Evolutionary conservation across 2,888 invertebrate species (phyloP), one percentile per base, ranked within the genome.

Genomic region (Limnephilus marmoratus): DNA sequence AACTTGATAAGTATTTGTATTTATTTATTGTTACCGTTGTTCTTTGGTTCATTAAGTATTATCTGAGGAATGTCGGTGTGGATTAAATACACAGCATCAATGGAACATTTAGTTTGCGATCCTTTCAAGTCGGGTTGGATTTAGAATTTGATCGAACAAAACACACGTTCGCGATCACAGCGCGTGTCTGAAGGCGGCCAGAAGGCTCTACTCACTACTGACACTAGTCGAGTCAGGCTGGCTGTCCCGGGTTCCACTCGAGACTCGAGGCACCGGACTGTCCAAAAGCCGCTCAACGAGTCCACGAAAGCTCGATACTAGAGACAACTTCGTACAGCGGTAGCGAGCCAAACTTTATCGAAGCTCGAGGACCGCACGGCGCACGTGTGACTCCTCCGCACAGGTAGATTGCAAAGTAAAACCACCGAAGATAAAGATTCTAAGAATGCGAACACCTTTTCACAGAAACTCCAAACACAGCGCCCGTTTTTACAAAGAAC

Each of bases 241-340:
- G 53, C 53, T 53, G 18, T 68, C 24, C 68, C 68, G 68, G 91
- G 49, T 82, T 81, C 34, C 53, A 12, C 83, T 83, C 53, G 45
- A 90, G 83, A 83, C 90, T 45, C 90, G 18, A 49, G 81, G 89
- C 82, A 91, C 91, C 89, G 91, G 89, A 89, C 88, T 81, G 88
- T 80, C 88, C 88, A 89, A 81, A 89, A 90, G 92, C 86, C 85
- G 85, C 81, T 45, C 90, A 53, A 80, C 90, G 49, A 85, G 92
- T 90, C 90, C 92, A 91, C 37, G 90, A 92, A 92, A 92, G 92
- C 92, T 92, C 90, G 41, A 85, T 68, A 80, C 91, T 83, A 68
- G 85, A 90, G 85, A 29, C 90, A 81, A 53, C 85, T 85, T 45
- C 90, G 90, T 82, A 37, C 87, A 49, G 88, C 91, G 87, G 86